These are phyloP conservation scores for Poecilobothrus nobilitatus DNA, from an alignment of 2,888 invertebrate genomes.

Conservation along the genomic window DNA sequence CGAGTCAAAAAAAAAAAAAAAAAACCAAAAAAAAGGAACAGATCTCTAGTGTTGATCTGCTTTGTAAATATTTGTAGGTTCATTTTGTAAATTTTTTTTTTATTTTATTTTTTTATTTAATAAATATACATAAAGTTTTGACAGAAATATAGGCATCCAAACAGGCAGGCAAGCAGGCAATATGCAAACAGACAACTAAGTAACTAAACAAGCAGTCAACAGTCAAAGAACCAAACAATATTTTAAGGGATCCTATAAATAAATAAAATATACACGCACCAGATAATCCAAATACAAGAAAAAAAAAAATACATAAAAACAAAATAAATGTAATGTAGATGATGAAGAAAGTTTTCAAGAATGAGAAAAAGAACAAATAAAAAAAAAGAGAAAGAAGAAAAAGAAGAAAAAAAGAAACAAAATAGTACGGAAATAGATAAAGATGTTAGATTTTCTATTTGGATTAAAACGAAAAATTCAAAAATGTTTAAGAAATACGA, in stretches of 20 bases:
- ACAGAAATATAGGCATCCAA: neutral
- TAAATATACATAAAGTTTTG: conserved; percentile 1
- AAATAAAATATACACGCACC: neutral
- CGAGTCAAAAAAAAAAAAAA: neutral
- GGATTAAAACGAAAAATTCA: no score
- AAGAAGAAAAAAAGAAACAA: neutral
- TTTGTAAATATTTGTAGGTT: conserved; percentile 3
- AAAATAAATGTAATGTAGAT: neutral
- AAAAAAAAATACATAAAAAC: neutral
- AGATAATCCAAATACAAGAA: neutral
- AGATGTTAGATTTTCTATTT: neutral
- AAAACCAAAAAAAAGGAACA: no score
- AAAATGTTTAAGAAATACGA: neutral
- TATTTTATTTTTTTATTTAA: neutral
- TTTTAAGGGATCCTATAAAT: neutral
- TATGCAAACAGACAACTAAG: neutral
- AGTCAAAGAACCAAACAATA: neutral
- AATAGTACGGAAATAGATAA: neutral
- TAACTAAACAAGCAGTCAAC: no score
- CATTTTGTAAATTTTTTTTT: neutral
- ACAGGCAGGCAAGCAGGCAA: neutral
- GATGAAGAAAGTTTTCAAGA: no score
- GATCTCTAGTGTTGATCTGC: neutral
- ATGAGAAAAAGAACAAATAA: no score
- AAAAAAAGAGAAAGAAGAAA: no score